Evolutionary conservation across 2,797 vertebrate genomes (phyloP), one percentile per base, ranked within the genome.

Genomic region (Labeo calbasu): DNA sequence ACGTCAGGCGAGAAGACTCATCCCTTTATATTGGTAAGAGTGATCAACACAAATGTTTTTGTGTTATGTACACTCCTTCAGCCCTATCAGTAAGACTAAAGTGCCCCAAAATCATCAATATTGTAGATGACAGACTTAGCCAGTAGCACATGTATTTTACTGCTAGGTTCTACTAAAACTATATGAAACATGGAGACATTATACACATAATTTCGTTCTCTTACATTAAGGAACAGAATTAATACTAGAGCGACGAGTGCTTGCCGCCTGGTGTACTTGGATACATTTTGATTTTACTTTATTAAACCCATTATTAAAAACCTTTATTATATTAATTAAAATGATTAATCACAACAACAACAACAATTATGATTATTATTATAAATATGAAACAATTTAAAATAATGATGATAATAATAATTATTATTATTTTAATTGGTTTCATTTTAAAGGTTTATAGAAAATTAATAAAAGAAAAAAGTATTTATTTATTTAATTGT

Each of bases 21-120:
- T 99, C 98, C 0, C 95, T 99, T 69, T 99, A 99, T 91, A 99
- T 99, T 93, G 98, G 98, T 99, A 93, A 96, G 97, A 40, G 61
- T 79, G 46, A 48, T 63, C 53, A 23, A 23, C n/a, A n/a, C 65
- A 11, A 40, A 4, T 4, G 15, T 69, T 19, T 5, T 50, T 59
- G 43, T 69, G 23, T 43, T 40, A 50, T 53, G 43, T 55, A 17
- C 13, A 65, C 50, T 8, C 13, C 66, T 13, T 12, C 19, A 63
- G 69, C 5, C 21, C 57, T 14, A 8, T 51, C 53, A 51, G n/a
- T 8, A 51, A 61, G 23, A 15, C 48, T 69, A 14, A 9, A 43
- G 28, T 43, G 50, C 19, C 17, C 11, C 28, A 19, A 36, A 15
- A 25, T 48, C 25, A 32, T 46, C 25, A 1, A 21, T 46, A 48